These are phyloP conservation scores for Horisme vitalbata DNA, from an alignment of 2,888 invertebrate genomes.

Conservation along the genomic window DNA sequence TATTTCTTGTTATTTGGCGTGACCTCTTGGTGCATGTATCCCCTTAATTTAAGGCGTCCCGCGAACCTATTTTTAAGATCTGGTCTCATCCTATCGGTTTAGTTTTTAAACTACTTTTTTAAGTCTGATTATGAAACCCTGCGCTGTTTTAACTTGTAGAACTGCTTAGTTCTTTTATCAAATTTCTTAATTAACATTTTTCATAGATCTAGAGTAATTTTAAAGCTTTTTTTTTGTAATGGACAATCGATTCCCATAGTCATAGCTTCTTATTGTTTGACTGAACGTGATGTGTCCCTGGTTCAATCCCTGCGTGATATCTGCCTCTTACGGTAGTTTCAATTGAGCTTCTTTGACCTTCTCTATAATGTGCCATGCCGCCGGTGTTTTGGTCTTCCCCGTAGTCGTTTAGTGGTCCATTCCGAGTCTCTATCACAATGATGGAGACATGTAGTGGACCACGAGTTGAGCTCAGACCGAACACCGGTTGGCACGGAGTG, in stretches of 20 bases:
- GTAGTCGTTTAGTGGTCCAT: slow-evolving; percentile 22
- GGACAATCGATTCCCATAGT: slow-evolving; percentile 61
- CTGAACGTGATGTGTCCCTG: slow-evolving; percentile 53
- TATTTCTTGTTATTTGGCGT: slow-evolving; percentile 75
- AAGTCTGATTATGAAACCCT: slow-evolving; percentile 43
- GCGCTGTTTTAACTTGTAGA: slow-evolving; percentile 62
- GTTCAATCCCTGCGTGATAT: slow-evolving; percentile 53
- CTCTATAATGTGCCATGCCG: slow-evolving; percentile 46
- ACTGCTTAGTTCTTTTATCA: slow-evolving; percentile 68
- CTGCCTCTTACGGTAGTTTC: slow-evolving; percentile 42
- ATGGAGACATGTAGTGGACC: slow-evolving; percentile 5
- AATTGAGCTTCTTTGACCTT: slow-evolving; percentile 37
- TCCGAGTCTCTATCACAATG: background rate
- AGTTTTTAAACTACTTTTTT: slow-evolving; percentile 44
- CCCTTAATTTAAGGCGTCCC: slow-evolving; percentile 60
- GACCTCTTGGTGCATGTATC: slow-evolving; percentile 83
- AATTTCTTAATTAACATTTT: slow-evolving; percentile 50
- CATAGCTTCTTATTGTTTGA: slow-evolving; percentile 66
- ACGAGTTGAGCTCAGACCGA: slow-evolving; percentile 43
- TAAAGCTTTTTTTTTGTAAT: slow-evolving; percentile 69
- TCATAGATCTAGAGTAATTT: slow-evolving; percentile 46
- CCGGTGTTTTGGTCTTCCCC: slow-evolving; percentile 59
- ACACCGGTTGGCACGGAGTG: slow-evolving; percentile 80
- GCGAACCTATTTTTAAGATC: slow-evolving; percentile 46
- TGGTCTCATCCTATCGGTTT: slow-evolving; percentile 48